phyloP scores from a whole-genome alignment of 2,888 invertebrate genomes.

The Petrophora chlorosata region DNA sequence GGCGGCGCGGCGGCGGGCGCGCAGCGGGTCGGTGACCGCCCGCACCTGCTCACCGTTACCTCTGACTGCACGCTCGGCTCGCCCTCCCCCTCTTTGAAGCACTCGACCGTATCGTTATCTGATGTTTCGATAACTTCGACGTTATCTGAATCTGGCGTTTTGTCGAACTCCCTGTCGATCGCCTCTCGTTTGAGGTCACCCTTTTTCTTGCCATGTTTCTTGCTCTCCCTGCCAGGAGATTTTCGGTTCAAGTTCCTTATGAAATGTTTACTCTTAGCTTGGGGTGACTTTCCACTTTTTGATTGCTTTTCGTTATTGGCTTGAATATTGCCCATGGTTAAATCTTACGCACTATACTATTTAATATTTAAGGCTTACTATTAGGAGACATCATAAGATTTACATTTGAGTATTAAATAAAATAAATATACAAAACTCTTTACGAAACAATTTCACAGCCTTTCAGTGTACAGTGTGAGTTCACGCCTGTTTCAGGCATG shows the following conservation, averaged over 20 bases:
- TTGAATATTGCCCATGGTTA: constrained; percentile 82
- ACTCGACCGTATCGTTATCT: constrained; percentile 79
- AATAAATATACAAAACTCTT: constrained; percentile 9
- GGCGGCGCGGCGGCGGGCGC: constrained; percentile 54
- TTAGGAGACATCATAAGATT: neutral
- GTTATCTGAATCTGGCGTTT: constrained; percentile 79
- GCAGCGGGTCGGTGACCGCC: constrained; percentile 78
- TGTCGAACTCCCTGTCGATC: constrained; percentile 69
- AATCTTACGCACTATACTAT: constrained; percentile 7
- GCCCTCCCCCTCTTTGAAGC: constrained; percentile 65
- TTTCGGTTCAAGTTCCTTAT: constrained; percentile 79
- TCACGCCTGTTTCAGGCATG: constrained; percentile 44
- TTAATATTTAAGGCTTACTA: neutral
- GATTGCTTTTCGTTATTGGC: constrained; percentile 76
- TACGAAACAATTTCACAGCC: constrained; percentile 58
- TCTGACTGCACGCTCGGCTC: constrained; percentile 67
- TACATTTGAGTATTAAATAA: constrained; percentile 18
- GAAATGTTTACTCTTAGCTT: constrained; percentile 81
- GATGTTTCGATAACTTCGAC: constrained; percentile 71
- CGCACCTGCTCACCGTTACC: constrained; percentile 78
- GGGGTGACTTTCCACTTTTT: constrained; percentile 80
- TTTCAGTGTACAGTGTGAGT: constrained; percentile 37
- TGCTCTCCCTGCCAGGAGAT: constrained; percentile 68
- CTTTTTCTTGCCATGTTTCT: constrained; percentile 73
- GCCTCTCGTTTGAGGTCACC: constrained; percentile 65